phyloP scores from a whole-genome alignment of 1,140 invertebrate genomes.

The Cotesia glomerata region DNA sequence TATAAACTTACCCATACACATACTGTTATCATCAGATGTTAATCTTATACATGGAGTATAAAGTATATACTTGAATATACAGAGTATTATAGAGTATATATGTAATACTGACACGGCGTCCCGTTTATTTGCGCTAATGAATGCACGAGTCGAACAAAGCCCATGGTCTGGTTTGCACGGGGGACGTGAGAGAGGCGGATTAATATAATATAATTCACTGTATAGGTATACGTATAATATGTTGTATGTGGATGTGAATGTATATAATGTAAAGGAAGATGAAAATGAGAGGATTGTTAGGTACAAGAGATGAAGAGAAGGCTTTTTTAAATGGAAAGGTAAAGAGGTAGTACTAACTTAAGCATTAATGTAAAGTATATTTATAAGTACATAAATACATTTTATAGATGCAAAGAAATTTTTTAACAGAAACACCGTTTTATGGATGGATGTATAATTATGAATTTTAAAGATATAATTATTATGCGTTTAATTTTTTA shows the following conservation, averaged over 20 bases:
- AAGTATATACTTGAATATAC: not conserved
- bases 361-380: not conserved
- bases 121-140: conserved; percentile 53
- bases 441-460: no score
- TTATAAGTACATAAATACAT: no score
- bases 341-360: not conserved
- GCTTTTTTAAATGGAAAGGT: conserved; percentile 8
- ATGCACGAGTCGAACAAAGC: conserved; percentile 47
- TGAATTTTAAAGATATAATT: no score
- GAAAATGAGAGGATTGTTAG: not conserved
- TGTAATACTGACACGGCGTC: conserved; percentile 34
- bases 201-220: not conserved
- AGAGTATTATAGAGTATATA: conserved; percentile 42
- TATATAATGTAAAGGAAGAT: not conserved
- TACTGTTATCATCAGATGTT: no score
- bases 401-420: no score
- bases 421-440: no score
- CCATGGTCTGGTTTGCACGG: not conserved
- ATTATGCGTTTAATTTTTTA: no score
- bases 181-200: no score
- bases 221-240: not conserved
- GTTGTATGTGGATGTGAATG: not conserved
- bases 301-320: not conserved
- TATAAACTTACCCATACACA: no score
- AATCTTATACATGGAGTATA: no score